These are phyloP conservation scores for Idris sp. DNA, from an alignment of 1,140 invertebrate species.

Conservation along the genomic window DNA sequence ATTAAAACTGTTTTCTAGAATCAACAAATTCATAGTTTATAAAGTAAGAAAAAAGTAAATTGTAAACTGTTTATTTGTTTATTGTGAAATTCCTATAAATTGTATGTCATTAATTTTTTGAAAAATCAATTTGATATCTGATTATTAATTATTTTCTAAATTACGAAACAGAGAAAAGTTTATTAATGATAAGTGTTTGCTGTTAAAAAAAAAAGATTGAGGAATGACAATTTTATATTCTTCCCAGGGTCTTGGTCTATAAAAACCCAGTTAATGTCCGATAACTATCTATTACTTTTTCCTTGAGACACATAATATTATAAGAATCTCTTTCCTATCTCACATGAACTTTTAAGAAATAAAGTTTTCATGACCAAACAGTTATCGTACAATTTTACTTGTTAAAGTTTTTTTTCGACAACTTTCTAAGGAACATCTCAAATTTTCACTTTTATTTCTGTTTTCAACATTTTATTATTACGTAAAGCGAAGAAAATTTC, in stretches of 20 bases:
- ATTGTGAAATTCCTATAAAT: neutral
- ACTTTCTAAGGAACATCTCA: too few species aligned
- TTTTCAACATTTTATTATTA: too few species aligned
- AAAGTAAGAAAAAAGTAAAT: too few species aligned
- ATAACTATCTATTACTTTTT: constrained; percentile 37
- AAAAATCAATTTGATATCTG: neutral
- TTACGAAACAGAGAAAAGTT: constrained; percentile 3
- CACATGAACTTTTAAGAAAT: constrained; percentile 12
- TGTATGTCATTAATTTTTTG: too few species aligned
- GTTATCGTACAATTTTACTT: too few species aligned
- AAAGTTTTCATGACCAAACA: constrained; percentile 5
- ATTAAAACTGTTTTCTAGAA: too few species aligned
- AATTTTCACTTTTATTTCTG: too few species aligned
- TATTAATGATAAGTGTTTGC: constrained; percentile 9
- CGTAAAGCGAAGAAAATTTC: too few species aligned
- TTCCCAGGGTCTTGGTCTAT: constrained; percentile 10
- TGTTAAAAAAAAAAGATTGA: constrained; percentile 14
- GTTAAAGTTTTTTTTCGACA: too few species aligned
- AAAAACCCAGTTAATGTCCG: constrained; percentile 24
- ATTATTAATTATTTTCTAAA: neutral
- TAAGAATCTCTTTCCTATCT: constrained; percentile 37
- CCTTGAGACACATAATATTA: constrained; percentile 16
- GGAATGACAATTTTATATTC: constrained; percentile 13
- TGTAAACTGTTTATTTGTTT: too few species aligned
- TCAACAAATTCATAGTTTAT: too few species aligned